These are phyloP conservation scores for Labeo calbasu DNA, from an alignment of 2,797 vertebrate species.

Conservation along the genomic window DNA sequence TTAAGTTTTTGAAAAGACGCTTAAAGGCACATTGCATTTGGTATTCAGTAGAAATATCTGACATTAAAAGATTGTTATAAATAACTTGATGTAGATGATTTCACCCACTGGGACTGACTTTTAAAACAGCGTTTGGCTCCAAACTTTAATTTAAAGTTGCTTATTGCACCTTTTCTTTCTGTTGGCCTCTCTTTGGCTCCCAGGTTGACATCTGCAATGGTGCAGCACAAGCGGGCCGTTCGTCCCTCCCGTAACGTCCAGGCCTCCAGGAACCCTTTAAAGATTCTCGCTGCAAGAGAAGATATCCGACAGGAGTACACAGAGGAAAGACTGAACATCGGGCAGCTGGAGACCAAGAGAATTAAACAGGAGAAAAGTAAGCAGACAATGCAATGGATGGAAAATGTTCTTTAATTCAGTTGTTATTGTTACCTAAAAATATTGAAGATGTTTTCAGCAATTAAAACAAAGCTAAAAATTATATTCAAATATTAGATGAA, in stretches of 20 bases:
- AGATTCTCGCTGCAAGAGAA: conserved; percentile 90
- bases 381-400: conserved; percentile 42
- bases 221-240: conserved; percentile 91
- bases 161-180: background rate
- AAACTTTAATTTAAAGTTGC: background rate
- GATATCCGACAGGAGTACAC: conserved; percentile 96
- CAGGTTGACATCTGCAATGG: conserved; percentile 91
- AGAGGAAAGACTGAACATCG: conserved; percentile 91
- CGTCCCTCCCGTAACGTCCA: conserved; percentile 91
- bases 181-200: background rate
- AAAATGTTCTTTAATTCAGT: background rate
- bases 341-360: conserved; percentile 91
- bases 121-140: background rate
- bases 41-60: too few species aligned
- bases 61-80: too few species aligned
- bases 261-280: conserved; percentile 91
- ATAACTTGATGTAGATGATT: too few species aligned
- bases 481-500: background rate
- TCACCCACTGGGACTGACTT: too few species aligned
- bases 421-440: background rate
- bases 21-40: too few species aligned
- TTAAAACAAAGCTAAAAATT: background rate
- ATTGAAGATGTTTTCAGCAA: background rate
- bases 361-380: conserved; percentile 95
- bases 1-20: background rate